A percentile compares a stretch with the other conserved stretches of the same genome.
Conservation (phyloP, 2,113 vertebrate species). For the Murina feae region DNA sequence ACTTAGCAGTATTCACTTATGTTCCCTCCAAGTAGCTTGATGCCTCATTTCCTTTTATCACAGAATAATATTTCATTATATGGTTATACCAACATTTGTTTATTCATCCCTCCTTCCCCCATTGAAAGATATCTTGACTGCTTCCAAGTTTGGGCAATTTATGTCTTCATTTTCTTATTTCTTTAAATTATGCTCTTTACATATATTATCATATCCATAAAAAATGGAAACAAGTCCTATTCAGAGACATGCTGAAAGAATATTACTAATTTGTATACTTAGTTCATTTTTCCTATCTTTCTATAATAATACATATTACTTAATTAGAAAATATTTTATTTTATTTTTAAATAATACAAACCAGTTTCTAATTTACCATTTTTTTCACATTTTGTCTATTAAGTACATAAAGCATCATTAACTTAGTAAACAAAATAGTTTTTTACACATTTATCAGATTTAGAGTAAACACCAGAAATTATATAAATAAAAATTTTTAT, state of each 20-base stretch:
- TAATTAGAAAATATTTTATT: background rate
- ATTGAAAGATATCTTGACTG: background rate
- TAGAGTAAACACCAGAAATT: background rate
- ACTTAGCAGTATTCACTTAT: background rate
- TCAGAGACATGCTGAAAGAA: background rate
- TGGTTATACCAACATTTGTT: background rate
- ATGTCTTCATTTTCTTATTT: background rate
- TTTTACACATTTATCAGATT: background rate
- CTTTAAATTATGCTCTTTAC: background rate
- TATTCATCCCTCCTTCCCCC: background rate
- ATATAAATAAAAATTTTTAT: background rate
- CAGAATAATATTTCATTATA: background rate
- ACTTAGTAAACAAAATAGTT: background rate
- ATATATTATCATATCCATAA: background rate
- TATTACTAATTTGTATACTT: background rate
- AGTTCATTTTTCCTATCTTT: background rate
- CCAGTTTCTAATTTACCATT: background rate
- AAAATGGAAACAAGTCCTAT: background rate
- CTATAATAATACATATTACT: background rate
- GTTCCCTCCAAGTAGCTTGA: background rate
- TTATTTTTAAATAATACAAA: background rate
- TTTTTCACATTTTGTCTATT: background rate
- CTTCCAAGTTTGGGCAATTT: background rate
- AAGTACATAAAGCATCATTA: background rate
- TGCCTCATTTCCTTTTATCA: background rate